Percentiles rank a stretch among this genome's conserved stretches.
Conservation (phyloP, 2,797 vertebrate genomes). For the Lutjanus argentimaculatus region DNA sequence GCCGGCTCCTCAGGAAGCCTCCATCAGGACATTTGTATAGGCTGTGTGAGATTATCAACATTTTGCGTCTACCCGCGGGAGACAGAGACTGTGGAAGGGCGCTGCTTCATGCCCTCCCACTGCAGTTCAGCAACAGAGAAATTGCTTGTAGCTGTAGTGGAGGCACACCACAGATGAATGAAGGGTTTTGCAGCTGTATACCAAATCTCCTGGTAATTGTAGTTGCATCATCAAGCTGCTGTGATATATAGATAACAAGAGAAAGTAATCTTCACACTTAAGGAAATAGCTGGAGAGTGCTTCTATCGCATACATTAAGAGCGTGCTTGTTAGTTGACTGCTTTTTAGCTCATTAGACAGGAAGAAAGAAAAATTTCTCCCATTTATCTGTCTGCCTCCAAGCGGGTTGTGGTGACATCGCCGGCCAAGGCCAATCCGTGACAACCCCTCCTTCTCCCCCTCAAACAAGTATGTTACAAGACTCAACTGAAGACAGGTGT, state of each 20-base stretch:
- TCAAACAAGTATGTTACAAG: too few species aligned
- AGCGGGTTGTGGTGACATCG: too few species aligned
- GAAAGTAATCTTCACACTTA: neutral
- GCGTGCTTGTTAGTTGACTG: too few species aligned
- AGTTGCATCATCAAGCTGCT: neutral
- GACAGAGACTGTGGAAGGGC: neutral
- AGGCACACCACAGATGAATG: constrained; percentile 1
- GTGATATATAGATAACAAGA: neutral
- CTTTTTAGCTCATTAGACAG: too few species aligned
- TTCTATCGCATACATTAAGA: neutral
- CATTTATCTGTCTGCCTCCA: too few species aligned
- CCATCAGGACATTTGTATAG: constrained; percentile 15
- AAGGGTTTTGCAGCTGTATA: constrained; percentile 1
- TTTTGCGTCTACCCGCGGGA: neutral
- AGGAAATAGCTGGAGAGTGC: neutral
- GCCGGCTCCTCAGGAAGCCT: neutral
- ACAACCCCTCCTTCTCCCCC: too few species aligned
- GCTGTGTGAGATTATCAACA: constrained; percentile 12
- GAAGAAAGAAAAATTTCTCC: too few species aligned
- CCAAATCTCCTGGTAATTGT: neutral
- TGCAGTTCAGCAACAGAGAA: neutral
- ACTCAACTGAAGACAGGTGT: too few species aligned
- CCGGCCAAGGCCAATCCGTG: too few species aligned
- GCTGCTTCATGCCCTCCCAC: neutral
- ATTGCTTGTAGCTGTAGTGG: constrained; percentile 11